Evolutionary conservation across 2,113 vertebrate species (phyloP).

Genomic region (Nesospiza acunhae): DNA sequence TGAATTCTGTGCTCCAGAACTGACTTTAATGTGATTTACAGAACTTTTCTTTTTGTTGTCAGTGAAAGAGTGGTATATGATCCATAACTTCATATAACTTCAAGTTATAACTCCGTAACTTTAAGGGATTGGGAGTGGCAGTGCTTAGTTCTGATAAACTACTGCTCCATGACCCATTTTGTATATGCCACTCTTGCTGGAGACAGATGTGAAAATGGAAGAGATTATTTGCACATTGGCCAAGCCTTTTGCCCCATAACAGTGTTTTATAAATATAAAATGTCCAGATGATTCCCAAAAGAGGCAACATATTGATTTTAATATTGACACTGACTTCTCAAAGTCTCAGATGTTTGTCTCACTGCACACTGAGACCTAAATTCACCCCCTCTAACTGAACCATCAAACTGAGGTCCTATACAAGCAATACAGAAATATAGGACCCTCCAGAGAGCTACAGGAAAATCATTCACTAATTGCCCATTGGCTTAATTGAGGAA

Average conservation of each 20-base stretch:
- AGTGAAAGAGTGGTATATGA: background rate
- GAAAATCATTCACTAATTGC: background rate
- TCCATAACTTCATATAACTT: background rate
- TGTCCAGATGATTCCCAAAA: background rate
- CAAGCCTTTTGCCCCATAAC: background rate
- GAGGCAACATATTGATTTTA: background rate
- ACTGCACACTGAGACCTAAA: background rate
- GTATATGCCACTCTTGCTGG: background rate
- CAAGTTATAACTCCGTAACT: too few relatives aligned
- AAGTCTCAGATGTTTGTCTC: background rate
- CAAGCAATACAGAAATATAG: background rate
- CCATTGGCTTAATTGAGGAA: background rate
- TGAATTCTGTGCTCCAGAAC: background rate
- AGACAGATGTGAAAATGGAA: background rate
- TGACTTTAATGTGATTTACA: background rate
- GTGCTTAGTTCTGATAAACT: background rate
- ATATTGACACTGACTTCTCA: background rate
- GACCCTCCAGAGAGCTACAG: background rate
- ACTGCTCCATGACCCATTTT: background rate
- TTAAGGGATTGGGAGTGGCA: background rate
- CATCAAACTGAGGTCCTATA: background rate
- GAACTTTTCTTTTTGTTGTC: background rate
- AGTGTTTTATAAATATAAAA: background rate
- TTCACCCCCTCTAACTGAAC: background rate
- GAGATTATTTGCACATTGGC: background rate